These are phyloP conservation scores for Mesorhabditis belari DNA, from an alignment of 2,888 invertebrate genomes.

Conservation along the genomic window DNA sequence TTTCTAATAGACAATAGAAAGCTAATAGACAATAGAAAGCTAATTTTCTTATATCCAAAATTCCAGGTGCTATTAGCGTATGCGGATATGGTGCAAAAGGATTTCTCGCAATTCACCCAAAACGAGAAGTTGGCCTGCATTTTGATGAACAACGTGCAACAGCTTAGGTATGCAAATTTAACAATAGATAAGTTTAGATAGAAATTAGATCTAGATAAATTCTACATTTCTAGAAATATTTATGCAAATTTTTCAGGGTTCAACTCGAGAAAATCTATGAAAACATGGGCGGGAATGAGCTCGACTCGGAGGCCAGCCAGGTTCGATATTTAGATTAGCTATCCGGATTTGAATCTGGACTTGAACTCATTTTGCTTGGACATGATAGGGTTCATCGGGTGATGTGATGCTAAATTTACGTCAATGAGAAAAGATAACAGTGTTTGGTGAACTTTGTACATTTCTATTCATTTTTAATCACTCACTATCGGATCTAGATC, in stretches of 20 bases:
- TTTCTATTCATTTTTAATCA: too few species aligned
- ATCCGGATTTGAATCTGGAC: too few species aligned
- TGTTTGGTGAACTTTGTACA: too few species aligned
- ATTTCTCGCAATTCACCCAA: slow-evolving; percentile 86
- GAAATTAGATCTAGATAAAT: neutral
- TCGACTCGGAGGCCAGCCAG: slow-evolving; percentile 71
- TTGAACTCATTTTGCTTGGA: too few species aligned
- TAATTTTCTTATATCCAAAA: slow-evolving; percentile 64
- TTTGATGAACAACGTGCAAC: slow-evolving; percentile 99
- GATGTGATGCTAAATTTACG: too few species aligned
- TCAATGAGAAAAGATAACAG: too few species aligned
- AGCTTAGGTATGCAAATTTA: slow-evolving; percentile 64
- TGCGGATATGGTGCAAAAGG: slow-evolving; percentile 92
- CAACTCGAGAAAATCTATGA: slow-evolving; percentile 99
- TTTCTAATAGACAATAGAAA: too few species aligned
- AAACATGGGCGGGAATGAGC: slow-evolving; percentile 88
- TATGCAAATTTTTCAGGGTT: slow-evolving; percentile 59
- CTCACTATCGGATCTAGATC: too few species aligned
- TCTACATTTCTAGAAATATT: neutral
- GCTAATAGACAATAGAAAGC: neutral
- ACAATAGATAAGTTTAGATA: slow-evolving; percentile 87
- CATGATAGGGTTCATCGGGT: too few species aligned
- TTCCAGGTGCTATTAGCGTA: slow-evolving; percentile 79
- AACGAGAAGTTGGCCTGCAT: slow-evolving; percentile 86
- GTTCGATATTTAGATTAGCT: too few species aligned